Evolutionary conservation across 53 echinoderm and acorn worm species (phyloP).

Genomic region (Henricia sp.): DNA sequence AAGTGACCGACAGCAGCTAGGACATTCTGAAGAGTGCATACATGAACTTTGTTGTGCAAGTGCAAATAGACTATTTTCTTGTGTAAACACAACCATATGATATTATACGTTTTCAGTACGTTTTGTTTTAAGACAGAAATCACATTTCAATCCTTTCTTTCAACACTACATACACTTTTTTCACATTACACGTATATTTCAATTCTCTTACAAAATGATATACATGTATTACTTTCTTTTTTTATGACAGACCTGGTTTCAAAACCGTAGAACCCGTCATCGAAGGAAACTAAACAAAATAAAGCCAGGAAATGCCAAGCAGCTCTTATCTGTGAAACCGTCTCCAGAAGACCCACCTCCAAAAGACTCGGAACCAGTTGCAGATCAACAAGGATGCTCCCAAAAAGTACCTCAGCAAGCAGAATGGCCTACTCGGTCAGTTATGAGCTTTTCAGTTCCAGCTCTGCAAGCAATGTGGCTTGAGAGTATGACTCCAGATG

Average conservation of each 20-base stretch:
- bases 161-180: not conserved
- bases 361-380: not conserved
- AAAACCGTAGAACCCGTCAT: conserved; percentile 20
- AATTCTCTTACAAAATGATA: not conserved
- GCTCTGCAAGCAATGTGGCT: no score
- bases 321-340: no score
- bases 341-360: not conserved
- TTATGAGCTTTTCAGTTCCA: not conserved
- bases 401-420: not conserved
- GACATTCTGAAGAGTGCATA: no score
- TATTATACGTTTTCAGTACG: not conserved
- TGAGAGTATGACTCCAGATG: no score
- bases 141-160: not conserved
- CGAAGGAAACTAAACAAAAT: not conserved
- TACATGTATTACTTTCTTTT: not conserved
- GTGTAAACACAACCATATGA: not conserved
- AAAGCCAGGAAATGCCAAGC: not conserved
- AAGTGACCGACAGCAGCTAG: no score
- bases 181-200: not conserved
- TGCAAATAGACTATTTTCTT: not conserved
- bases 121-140: not conserved
- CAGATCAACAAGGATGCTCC: not conserved
- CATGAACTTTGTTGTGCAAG: no score
- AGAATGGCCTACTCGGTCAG: not conserved
- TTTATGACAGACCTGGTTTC: conserved; percentile 40